Base-by-base conservation (phyloP, 2,797 vertebrate genomes). In the Dromococcyx pavoninus region DNA sequence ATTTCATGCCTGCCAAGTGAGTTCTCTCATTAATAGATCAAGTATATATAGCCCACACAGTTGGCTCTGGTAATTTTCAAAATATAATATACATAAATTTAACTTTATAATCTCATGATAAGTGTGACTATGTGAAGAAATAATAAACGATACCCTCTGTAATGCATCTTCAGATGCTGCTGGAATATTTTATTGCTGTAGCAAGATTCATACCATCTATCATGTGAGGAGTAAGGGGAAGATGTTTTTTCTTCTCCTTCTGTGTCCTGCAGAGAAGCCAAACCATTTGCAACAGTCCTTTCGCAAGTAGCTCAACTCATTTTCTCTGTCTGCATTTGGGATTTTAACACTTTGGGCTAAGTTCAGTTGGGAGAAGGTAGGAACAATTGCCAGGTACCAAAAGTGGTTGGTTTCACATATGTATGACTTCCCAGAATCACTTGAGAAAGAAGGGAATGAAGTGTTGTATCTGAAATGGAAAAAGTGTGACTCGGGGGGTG, bases 31-130 rank as follows among this genome's bases (percentile, higher is more conserved):
- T 97, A 97, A 93, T 97, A 97, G 93, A 97, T 86, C 93, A 96
- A 97, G 58, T 61, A 96, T 86, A 96, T 96, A 95, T 96, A 97
- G 86, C 94, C 93, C 85, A 94, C 85, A 77, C 81, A 86, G 92
- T 96, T 95, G 96, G 93, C 86, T 95, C 76, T 93, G 94, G 87
- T 80, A 95, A 96, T 97, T 96, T 97, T 94, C 82, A 95, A 97
- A 97, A 97, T 96, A 94, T 17, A 84, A 97, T 97, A 97, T 97
- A 96, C 97, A 98, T 97, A 97, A 96, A 98, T 97, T 96, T 97
- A 97, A 97, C 91, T 97, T 97, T 95, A 95, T 97, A 97, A 98
- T 97, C 77, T 96, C 78, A 65, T 88, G 44, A 71, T 96, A 96
- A 88, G 88, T 96, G 93, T 91, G 90, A 96, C 88, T 91, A 44